Evolutionary conservation across 2,888 invertebrate genomes (phyloP).

Genomic region (Pomacea canaliculata): DNA sequence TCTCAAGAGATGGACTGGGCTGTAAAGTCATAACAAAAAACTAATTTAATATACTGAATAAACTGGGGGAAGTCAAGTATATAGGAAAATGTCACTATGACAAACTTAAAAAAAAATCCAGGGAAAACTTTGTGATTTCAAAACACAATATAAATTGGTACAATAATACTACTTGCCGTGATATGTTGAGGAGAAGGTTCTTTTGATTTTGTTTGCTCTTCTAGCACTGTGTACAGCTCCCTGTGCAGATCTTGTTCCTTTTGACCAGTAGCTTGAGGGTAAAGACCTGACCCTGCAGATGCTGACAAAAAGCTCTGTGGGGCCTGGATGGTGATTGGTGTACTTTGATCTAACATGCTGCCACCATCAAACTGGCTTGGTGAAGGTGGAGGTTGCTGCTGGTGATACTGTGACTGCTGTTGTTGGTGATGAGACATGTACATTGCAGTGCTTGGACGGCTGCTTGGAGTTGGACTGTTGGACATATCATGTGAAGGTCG

Average conservation of each 20-base stretch:
- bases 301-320: conserved; percentile 26
- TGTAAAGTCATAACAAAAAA: conserved; percentile 1
- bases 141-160: no score
- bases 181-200: not conserved
- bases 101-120: no score
- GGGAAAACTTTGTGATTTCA: no score
- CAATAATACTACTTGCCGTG: conserved; percentile 3
- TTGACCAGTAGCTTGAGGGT: conserved; percentile 1
- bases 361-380: conserved; percentile 48
- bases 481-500: conserved; percentile 3
- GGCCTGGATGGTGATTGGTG: conserved; percentile 43
- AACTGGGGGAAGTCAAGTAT: no score
- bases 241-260: conserved; percentile 24
- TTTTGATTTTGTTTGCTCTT: conserved; percentile 28
- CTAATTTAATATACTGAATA: no score
- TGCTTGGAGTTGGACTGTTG: conserved; percentile 6
- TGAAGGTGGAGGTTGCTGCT: conserved; percentile 34
- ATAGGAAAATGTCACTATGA: no score
- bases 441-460: conserved; percentile 22
- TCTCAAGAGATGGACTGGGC: conserved; percentile 14
- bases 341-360: conserved; percentile 54
- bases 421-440: conserved; percentile 26
- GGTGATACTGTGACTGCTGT: conserved; percentile 14
- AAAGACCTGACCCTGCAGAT: not conserved
- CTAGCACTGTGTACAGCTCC: conserved; percentile 37